Conservation (phyloP, 2,888 invertebrate species). For the Drosophila testacea region DNA sequence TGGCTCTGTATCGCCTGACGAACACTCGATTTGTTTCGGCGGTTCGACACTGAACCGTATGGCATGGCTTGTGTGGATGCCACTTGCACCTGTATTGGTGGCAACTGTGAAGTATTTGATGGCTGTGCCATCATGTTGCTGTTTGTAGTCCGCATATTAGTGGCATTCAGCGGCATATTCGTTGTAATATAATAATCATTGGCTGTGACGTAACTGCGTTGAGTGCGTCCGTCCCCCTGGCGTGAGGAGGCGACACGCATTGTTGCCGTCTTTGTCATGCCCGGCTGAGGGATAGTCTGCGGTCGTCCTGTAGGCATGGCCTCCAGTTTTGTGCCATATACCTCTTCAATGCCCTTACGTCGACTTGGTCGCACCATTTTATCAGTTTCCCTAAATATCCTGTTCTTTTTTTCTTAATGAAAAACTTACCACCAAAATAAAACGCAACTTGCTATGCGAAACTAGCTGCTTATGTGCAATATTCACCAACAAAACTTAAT, state of each 20-base stretch:
- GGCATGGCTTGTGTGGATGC: constrained; percentile 28
- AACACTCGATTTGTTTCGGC: constrained; percentile 47
- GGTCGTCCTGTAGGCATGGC: constrained; percentile 51
- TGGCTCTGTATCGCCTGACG: constrained; percentile 40
- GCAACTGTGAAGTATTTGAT: constrained; percentile 27
- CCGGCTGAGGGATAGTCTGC: constrained; percentile 41
- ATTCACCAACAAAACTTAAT: constrained; percentile 22
- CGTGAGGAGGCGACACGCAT: constrained; percentile 56
- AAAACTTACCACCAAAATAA: constrained; percentile 40
- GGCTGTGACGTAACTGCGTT: constrained; percentile 66
- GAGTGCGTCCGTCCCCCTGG: constrained; percentile 53
- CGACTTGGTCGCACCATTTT: constrained; percentile 79
- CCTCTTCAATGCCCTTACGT: constrained; percentile 81
- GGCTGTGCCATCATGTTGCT: constrained; percentile 17
- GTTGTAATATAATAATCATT: constrained; percentile 73
- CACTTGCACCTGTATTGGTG: constrained; percentile 21
- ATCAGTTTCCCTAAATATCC: constrained; percentile 1
- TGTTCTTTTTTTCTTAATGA: background rate
- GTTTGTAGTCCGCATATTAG: constrained; percentile 43
- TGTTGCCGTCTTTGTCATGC: constrained; percentile 56
- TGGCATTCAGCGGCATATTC: constrained; percentile 59
- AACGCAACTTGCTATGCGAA: constrained; percentile 25
- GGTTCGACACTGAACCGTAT: constrained; percentile 43
- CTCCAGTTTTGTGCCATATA: constrained; percentile 77
- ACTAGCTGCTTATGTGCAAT: constrained; percentile 8